Percentiles rank a stretch among this genome's conserved stretches.
These are phyloP conservation scores for Pachycephala philippinensis DNA, from an alignment of 2,113 vertebrate species.

Conservation along the genomic window DNA sequence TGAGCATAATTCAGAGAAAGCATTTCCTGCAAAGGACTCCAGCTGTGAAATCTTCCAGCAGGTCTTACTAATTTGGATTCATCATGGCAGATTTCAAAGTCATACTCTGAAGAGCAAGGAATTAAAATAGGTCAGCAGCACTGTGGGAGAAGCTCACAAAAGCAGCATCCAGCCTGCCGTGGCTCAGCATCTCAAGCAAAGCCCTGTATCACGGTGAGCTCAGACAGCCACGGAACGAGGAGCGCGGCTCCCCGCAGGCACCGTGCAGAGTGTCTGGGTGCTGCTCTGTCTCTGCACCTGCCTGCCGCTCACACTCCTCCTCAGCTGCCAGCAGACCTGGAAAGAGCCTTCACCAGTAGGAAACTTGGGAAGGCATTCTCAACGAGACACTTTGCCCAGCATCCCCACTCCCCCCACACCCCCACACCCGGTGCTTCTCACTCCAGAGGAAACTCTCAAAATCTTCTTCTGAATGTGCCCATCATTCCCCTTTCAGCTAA, in stretches of 20 bases:
- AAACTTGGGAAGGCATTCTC: not conserved
- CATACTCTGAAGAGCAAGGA: not conserved
- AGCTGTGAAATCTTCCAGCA: not conserved
- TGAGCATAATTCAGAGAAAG: not conserved
- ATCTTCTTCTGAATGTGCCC: not conserved
- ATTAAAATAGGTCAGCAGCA: not conserved
- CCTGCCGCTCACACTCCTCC: not conserved
- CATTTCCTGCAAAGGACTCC: not conserved
- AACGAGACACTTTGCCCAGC: not conserved
- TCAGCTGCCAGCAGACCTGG: not conserved
- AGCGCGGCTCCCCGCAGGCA: not conserved
- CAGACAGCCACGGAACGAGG: not conserved
- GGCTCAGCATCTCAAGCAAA: not conserved
- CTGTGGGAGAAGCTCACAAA: not conserved
- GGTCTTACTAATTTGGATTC: not conserved
- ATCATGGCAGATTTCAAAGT: not conserved
- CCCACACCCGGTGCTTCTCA: not conserved
- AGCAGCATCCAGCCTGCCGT: not conserved
- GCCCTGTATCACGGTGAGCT: not conserved
- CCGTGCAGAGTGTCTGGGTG: rapidly evolving
- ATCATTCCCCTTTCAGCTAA: not conserved
- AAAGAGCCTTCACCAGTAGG: not conserved
- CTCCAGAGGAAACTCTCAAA: not conserved
- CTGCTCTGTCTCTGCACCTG: rapidly evolving
- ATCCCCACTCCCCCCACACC: not conserved